Evolutionary conservation across 2,888 invertebrate genomes (phyloP).

Genomic region (Callimorpha dominula): DNA sequence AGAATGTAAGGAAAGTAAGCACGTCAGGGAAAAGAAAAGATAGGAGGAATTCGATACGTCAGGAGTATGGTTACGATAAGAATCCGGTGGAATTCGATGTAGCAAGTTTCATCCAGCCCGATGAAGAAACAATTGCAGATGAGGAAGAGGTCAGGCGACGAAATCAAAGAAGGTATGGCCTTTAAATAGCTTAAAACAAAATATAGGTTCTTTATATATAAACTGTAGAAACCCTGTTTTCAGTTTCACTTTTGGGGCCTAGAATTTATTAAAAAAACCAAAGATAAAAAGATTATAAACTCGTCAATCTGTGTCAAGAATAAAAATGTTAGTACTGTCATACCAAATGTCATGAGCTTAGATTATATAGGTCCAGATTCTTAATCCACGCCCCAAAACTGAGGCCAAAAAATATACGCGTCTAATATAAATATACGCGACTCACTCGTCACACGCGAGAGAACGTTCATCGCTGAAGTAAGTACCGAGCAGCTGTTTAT

Average conservation of each 20-base stretch:
- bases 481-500: no score
- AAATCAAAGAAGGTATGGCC: constrained; percentile 40
- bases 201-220: background rate
- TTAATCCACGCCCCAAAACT: no score
- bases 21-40: constrained; percentile 17
- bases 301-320: background rate
- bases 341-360: background rate
- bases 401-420: no score
- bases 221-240: background rate
- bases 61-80: constrained; percentile 45
- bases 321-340: background rate
- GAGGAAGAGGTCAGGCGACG: constrained; percentile 28
- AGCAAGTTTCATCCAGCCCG: constrained; percentile 64
- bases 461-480: no score
- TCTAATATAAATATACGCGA: no score
- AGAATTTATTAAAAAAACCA: no score
- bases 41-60: constrained; percentile 16
- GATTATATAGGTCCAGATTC: no score
- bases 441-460: no score
- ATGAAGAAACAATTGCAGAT: constrained; percentile 51
- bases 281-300: background rate
- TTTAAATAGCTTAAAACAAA: background rate
- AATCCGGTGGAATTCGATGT: constrained; percentile 65
- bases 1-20: constrained; percentile 24
- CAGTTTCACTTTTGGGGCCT: background rate